These are phyloP conservation scores for Hydractinia symbiolongicarpus DNA, from an alignment of 30 jellyfish, hydroid and myxozoan genomes.

Conservation along the genomic window DNA sequence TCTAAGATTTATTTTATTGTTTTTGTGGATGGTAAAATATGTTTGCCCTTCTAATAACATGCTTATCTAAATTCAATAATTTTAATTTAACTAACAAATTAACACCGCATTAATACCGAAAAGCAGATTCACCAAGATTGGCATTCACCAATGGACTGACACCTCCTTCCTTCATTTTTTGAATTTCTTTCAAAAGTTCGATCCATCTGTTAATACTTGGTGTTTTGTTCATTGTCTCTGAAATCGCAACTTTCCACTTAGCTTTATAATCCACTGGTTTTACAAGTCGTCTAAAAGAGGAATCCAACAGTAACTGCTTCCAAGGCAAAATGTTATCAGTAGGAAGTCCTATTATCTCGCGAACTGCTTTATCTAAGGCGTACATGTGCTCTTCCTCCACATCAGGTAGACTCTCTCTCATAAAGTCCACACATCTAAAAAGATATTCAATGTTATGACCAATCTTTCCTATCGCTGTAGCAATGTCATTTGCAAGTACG, in stretches of 20 bases:
- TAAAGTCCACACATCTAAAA: slow-evolving; percentile 63
- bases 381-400: slow-evolving; percentile 69
- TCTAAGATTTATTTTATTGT: too few relatives aligned
- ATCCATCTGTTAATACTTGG: slow-evolving; percentile 1
- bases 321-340: slow-evolving; percentile 50
- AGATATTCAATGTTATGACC: slow-evolving; percentile 86
- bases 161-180: slow-evolving; percentile 3
- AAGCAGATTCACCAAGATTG: too few relatives aligned
- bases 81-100: too few relatives aligned
- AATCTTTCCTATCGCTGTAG: slow-evolving; percentile 45
- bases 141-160: not conserved
- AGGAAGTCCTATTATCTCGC: slow-evolving; percentile 52
- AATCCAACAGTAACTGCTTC: slow-evolving; percentile 24
- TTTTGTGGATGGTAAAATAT: too few relatives aligned
- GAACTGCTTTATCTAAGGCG: slow-evolving; percentile 48
- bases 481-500: slow-evolving; percentile 48
- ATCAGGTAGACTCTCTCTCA: slow-evolving; percentile 42
- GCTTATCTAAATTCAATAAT: too few relatives aligned
- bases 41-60: too few relatives aligned
- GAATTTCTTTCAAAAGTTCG: not conserved
- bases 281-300: not conserved
- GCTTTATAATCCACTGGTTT: not conserved
- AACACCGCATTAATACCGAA: too few relatives aligned
- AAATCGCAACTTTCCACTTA: slow-evolving; percentile 1
- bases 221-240: not conserved